A percentile compares a stretch with the other conserved stretches of the same genome.
Conservation (phyloP, 2,113 vertebrate genomes). For the Abramis brama region DNA sequence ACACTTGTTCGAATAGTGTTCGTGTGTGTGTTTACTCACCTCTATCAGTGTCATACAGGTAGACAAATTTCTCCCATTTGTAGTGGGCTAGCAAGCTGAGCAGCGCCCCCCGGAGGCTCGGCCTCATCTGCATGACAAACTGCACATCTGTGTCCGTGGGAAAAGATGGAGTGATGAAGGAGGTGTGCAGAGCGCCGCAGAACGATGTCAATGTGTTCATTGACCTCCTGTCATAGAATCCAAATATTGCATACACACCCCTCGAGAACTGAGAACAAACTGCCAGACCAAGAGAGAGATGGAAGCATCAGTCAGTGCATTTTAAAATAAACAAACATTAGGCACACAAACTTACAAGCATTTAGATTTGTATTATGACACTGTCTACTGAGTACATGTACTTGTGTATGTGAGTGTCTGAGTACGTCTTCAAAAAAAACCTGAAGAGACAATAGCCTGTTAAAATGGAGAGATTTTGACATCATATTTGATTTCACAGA, state of each 20-base stretch:
- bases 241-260: slow-evolving; percentile 97
- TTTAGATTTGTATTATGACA: not conserved
- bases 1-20: not conserved
- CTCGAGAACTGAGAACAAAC: slow-evolving; percentile 99
- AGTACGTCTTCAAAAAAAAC: not conserved
- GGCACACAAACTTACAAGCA: not conserved
- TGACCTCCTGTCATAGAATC: slow-evolving; percentile 98
- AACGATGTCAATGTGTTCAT: slow-evolving; percentile 98
- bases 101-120: slow-evolving; percentile 86
- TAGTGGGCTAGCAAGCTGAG: slow-evolving; percentile 90
- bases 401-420: not conserved
- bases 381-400: not conserved
- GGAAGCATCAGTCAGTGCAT: slow-evolving; percentile 27
- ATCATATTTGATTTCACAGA: not conserved
- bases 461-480: not conserved
- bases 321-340: not conserved
- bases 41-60: slow-evolving; percentile 97
- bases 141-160: slow-evolving; percentile 94
- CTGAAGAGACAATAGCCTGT: not conserved
- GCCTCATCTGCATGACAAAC: slow-evolving; percentile 98
- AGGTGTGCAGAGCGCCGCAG: slow-evolving; percentile 96
- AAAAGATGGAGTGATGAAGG: slow-evolving; percentile 96
- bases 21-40: slow-evolving; percentile 76
- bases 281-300: slow-evolving; percentile 63
- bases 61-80: slow-evolving; percentile 97